A percentile compares a stretch with the other conserved stretches of the same genome.
Conservation (phyloP, 1,140 invertebrate species). For the Cydia splendana region DNA sequence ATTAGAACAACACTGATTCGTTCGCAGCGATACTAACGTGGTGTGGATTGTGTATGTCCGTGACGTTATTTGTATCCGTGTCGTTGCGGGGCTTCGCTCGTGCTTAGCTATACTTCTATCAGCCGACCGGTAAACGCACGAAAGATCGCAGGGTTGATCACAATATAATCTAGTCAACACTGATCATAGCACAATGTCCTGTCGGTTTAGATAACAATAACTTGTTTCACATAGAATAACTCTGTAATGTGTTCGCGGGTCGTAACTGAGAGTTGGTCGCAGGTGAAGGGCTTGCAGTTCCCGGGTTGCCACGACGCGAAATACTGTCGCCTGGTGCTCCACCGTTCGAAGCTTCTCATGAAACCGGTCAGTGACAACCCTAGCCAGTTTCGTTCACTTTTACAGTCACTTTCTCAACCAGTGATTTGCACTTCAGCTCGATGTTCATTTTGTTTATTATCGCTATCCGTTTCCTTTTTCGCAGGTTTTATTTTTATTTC, state of each 20-base stretch:
- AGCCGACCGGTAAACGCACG: constrained; percentile 37
- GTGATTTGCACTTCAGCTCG: constrained; percentile 49
- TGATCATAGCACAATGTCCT: neutral
- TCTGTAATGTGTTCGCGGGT: constrained; percentile 37
- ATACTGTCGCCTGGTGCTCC: constrained; percentile 96
- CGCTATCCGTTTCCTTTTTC: constrained; percentile 40
- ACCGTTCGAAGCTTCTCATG: constrained; percentile 95
- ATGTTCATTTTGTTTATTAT: constrained; percentile 49
- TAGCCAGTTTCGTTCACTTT: constrained; percentile 37
- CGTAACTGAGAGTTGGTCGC: constrained; percentile 76
- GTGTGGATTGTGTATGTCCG: constrained; percentile 63
- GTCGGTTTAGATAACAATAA: neutral
- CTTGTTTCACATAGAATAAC: constrained; percentile 9
- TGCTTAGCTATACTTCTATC: constrained; percentile 41
- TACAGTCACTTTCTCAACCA: constrained; percentile 41
- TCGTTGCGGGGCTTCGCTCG: constrained; percentile 64
- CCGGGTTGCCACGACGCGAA: constrained; percentile 95
- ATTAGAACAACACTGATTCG: constrained; percentile 49
- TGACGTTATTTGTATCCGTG: constrained; percentile 55
- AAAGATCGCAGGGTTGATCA: constrained; percentile 4
- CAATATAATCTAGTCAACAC: neutral
- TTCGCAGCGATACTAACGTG: constrained; percentile 48
- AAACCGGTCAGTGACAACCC: constrained; percentile 90
- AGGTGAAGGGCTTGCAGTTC: constrained; percentile 97
- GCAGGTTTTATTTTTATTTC: constrained; percentile 41